These are phyloP conservation scores for Ornithoptera priamus DNA, from an alignment of 2,888 invertebrate species.

Conservation along the genomic window DNA sequence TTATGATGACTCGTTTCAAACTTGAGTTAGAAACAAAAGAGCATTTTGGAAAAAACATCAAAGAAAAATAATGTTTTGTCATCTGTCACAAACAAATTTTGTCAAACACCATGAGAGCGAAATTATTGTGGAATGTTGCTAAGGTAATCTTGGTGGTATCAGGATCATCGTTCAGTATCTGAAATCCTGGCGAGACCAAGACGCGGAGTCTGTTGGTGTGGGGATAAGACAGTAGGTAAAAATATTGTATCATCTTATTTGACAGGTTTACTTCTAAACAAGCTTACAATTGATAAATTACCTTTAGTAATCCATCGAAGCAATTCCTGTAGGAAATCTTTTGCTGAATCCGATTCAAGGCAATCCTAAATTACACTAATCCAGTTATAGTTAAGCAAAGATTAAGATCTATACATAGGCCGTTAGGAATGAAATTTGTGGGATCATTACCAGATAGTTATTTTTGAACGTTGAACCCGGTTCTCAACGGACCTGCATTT, in stretches of 20 bases:
- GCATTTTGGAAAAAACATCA: constrained; percentile 49
- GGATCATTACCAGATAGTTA: too few species aligned
- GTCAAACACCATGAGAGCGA: constrained; percentile 53
- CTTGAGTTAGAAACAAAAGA: constrained; percentile 24
- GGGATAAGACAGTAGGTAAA: constrained; percentile 11
- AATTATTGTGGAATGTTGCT: constrained; percentile 70
- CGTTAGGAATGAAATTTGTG: not conserved
- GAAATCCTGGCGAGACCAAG: constrained; percentile 24
- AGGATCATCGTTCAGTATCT: constrained; percentile 61
- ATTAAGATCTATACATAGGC: not conserved
- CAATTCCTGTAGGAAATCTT: not conserved
- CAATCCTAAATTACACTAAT: not conserved
- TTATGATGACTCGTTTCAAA: too few species aligned
- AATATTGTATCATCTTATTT: not conserved
- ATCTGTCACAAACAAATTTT: constrained; percentile 32
- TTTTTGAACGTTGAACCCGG: too few species aligned
- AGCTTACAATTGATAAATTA: not conserved
- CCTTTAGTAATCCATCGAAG: not conserved
- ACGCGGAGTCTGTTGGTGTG: constrained; percentile 8
- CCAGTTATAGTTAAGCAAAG: not conserved
- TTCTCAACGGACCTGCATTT: too few species aligned
- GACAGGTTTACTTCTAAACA: not conserved
- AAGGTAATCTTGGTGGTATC: constrained; percentile 59
- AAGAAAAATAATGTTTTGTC: constrained; percentile 27
- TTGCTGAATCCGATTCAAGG: not conserved